Conservation (phyloP, 2,797 vertebrate genomes). For the Nyctibius grandis region DNA sequence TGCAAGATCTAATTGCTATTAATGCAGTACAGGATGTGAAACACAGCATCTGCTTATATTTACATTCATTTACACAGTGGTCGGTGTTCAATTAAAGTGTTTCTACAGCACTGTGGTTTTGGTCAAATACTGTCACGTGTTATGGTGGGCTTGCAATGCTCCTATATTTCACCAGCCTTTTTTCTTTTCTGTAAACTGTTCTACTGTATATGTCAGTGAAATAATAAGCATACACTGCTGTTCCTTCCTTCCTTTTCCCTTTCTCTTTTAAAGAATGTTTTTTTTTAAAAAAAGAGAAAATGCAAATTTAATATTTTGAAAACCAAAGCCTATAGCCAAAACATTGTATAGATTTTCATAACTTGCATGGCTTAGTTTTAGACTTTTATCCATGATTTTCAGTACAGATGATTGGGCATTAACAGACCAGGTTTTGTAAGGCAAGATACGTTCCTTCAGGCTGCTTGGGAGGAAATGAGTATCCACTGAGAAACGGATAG, state of each 20-base stretch:
- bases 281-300: neutral
- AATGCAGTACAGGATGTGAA: neutral
- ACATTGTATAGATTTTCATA: neutral
- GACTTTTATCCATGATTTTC: neutral
- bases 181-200: neutral
- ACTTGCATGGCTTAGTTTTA: neutral
- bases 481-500: slow-evolving; percentile 25
- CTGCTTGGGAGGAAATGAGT: slow-evolving; percentile 1
- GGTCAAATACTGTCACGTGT: neutral
- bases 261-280: neutral
- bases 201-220: neutral
- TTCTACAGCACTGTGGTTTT: neutral
- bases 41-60: neutral
- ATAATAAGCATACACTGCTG: neutral
- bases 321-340: neutral
- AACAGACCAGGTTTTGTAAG: slow-evolving; percentile 11
- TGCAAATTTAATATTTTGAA: neutral
- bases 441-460: slow-evolving; percentile 1
- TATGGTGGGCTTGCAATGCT: neutral
- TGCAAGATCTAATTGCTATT: slow-evolving; percentile 2
- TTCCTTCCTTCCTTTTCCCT: neutral
- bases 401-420: neutral
- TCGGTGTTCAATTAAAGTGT: neutral
- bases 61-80: neutral
- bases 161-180: neutral